These are phyloP conservation scores for Pomacea maculata DNA, from an alignment of 1,140 invertebrate genomes.

Conservation along the genomic window DNA sequence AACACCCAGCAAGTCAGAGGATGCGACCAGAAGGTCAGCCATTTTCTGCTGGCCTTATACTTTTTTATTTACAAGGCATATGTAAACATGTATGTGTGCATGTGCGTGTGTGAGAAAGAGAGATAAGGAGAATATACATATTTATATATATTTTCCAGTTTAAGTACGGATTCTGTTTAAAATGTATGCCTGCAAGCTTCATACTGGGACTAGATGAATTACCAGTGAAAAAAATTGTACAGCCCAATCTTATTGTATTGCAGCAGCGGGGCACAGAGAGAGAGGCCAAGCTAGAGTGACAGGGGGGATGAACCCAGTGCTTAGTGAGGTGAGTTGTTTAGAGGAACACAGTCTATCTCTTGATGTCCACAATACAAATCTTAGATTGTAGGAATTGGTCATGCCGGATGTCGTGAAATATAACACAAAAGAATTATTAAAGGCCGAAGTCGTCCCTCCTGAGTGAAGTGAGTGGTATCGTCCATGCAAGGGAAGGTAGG, in stretches of 20 bases:
- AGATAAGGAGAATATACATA: background rate
- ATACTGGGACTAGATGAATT: background rate
- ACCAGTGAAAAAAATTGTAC: too few relatives aligned
- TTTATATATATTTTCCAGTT: background rate
- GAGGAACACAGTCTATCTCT: background rate
- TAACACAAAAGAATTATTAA: background rate
- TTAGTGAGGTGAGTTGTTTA: conserved; percentile 48
- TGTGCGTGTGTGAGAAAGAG: background rate
- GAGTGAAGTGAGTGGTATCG: too few relatives aligned
- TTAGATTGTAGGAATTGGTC: background rate
- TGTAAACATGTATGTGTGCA: too few relatives aligned
- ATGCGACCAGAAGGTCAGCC: conserved; percentile 53
- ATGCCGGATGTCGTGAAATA: background rate
- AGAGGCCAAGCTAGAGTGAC: conserved; percentile 39
- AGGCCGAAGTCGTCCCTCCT: too few relatives aligned
- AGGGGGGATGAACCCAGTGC: conserved; percentile 53
- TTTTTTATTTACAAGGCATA: background rate
- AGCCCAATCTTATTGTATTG: conserved; percentile 11
- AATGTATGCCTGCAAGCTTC: background rate
- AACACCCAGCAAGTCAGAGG: conserved; percentile 41
- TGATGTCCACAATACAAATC: background rate
- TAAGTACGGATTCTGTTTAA: background rate
- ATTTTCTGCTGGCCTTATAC: background rate
- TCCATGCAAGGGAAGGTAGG: too few relatives aligned
- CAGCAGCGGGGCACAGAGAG: conserved; percentile 47